Evolutionary conservation across 2,113 vertebrate genomes (phyloP).

Genomic region (Cyanoramphus novaezelandiae): DNA sequence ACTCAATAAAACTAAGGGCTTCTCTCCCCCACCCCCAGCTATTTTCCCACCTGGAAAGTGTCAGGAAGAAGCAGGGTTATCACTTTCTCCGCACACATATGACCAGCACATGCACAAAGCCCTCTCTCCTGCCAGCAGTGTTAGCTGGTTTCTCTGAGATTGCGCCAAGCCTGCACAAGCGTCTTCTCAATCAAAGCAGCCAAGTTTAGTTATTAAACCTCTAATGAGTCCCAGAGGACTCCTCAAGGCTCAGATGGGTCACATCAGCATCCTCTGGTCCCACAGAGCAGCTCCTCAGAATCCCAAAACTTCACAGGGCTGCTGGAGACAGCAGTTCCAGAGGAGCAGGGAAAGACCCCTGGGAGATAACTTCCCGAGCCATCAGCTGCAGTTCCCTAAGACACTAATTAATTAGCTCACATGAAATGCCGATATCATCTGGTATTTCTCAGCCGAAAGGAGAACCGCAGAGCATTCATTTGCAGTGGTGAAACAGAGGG

Average conservation of each 20-base stretch:
- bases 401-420: neutral
- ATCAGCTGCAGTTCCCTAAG: neutral
- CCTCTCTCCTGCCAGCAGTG: neutral
- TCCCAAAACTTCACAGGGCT: neutral
- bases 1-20: neutral
- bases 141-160: slow-evolving; percentile 13
- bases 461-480: neutral
- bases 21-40: neutral
- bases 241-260: slow-evolving; percentile 12
- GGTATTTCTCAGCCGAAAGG: neutral
- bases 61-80: neutral
- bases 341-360: neutral
- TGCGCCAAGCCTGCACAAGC: neutral
- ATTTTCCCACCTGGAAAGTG: neutral
- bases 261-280: neutral
- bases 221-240: slow-evolving; percentile 30
- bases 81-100: neutral
- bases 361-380: neutral
- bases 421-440: neutral
- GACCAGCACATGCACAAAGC: slow-evolving; percentile 6
- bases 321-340: neutral
- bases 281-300: neutral
- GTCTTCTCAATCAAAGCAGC: slow-evolving; percentile 12
- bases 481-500: neutral
- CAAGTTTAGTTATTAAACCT: slow-evolving; percentile 17